These are phyloP conservation scores for Lamprologus tigripictilis DNA, from an alignment of 2,113 vertebrate species.

Conservation along the genomic window DNA sequence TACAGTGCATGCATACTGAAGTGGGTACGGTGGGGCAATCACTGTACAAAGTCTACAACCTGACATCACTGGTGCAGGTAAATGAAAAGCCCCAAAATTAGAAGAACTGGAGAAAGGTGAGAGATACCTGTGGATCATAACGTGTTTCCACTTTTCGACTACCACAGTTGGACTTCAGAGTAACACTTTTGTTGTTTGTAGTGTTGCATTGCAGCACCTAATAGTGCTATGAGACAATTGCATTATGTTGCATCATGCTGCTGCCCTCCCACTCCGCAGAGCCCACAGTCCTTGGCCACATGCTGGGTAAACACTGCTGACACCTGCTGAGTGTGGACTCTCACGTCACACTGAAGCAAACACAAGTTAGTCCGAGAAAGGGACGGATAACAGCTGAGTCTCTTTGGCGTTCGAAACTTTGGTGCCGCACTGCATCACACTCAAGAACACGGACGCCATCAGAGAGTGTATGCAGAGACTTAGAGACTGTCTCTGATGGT, in stretches of 20 bases:
- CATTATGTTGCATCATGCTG: conserved; percentile 27
- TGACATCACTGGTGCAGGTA: background rate
- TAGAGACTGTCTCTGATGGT: background rate
- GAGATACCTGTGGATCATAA: background rate
- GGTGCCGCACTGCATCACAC: background rate
- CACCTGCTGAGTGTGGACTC: background rate
- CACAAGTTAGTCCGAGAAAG: background rate
- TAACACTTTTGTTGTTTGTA: background rate
- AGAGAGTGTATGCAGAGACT: background rate
- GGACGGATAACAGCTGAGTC: background rate
- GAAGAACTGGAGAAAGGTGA: background rate
- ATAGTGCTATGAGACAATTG: background rate
- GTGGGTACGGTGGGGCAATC: background rate
- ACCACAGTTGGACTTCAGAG: background rate
- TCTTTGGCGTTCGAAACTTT: background rate
- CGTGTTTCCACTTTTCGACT: background rate
- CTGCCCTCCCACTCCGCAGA: background rate
- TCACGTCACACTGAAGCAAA: background rate
- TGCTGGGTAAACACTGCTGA: conserved; percentile 1
- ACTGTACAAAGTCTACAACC: background rate
- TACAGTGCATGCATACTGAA: background rate
- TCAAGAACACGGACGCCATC: background rate
- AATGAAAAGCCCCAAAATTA: background rate
- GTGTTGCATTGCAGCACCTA: background rate
- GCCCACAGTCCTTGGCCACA: background rate